Conservation (phyloP, 2,797 vertebrate species). For the Graptemys geographica region DNA sequence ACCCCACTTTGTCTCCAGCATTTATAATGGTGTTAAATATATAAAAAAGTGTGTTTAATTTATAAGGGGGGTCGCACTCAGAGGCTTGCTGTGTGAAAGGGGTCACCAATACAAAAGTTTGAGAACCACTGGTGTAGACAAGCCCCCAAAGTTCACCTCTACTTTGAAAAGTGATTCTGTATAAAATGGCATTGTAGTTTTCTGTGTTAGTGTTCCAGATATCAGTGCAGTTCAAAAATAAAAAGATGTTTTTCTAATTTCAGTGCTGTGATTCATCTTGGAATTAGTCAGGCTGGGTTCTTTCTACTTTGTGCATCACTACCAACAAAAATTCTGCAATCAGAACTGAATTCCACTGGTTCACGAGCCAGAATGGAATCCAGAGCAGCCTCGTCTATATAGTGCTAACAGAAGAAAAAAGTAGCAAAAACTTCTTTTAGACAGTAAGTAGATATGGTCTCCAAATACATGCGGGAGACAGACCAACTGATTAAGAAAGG, state of each 20-base stretch:
- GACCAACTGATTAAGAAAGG: not conserved
- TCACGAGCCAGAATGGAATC: not conserved
- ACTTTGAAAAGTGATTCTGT: not conserved
- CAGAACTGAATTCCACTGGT: not conserved
- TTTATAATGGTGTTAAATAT: no score
- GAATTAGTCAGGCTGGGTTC: not conserved
- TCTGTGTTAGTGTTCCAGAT: not conserved
- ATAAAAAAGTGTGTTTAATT: no score
- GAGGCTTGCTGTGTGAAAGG: no score
- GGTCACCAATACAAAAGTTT: no score
- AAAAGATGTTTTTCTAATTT: not conserved
- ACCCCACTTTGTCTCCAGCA: no score
- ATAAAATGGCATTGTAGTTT: not conserved
- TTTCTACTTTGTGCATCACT: not conserved
- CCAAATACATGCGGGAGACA: not conserved
- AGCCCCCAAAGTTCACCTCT: not conserved
- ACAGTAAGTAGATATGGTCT: rapidly evolving
- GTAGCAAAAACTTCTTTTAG: not conserved
- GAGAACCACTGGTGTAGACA: not conserved
- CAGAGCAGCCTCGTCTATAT: not conserved
- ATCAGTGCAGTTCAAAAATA: not conserved
- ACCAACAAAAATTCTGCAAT: not conserved
- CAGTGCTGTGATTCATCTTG: not conserved
- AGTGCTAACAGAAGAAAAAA: not conserved
- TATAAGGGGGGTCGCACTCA: no score